Base-by-base conservation (phyloP, 2,797 vertebrate species). In the Molossus alvarezi region DNA sequence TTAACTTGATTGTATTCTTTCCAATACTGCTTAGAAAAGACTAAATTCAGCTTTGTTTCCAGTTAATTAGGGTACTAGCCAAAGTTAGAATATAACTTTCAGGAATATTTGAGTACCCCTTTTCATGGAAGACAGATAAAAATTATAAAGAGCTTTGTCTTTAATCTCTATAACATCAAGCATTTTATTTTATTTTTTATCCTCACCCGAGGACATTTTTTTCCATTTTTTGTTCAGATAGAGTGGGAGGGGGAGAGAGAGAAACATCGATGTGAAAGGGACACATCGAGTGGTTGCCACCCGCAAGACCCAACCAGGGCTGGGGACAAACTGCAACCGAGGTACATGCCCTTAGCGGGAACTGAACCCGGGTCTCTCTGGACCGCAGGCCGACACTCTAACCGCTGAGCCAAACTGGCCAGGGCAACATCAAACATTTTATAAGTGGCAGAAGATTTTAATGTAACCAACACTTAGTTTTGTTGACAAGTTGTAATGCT, bases 1-100 rank as follows among this genome's bases (percentile, higher is more conserved):
- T 82, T 87, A 76, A 89, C 45, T 87, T 95, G 57, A 89, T 55
- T 90, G 6, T 92, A 84, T 69, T 88, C 21, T 84, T 93, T 58
- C 18, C 14, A 81, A 1, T 96, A 83, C 81, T 88, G 79, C 45
- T 90, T 92, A 88, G 86, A 79, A 51, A 91, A 41, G 73, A 41
- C n/a, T 55, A 25, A 37, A 87, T 95, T 65, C 41, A 91, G 15
- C 48, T 84, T 84, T 80, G n/a, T 84, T 88, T 91, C 23, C 20
- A 79, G n/a, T 82, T 94, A 82, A 76, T 91, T 4, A 91, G 58
- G 81, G 41, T 25, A 65, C n/a, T 55, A 95, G 9, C 27, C 23
- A 73, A 88, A 88, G 23, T 72, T 87, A 69, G 72, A 92, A 58
- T 90, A 21, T 64, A 84, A 83, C 23, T 72, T 86, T 73, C 5